Evolutionary conservation across 2,113 vertebrate species (phyloP).

Genomic region (Cebidichthys violaceus): DNA sequence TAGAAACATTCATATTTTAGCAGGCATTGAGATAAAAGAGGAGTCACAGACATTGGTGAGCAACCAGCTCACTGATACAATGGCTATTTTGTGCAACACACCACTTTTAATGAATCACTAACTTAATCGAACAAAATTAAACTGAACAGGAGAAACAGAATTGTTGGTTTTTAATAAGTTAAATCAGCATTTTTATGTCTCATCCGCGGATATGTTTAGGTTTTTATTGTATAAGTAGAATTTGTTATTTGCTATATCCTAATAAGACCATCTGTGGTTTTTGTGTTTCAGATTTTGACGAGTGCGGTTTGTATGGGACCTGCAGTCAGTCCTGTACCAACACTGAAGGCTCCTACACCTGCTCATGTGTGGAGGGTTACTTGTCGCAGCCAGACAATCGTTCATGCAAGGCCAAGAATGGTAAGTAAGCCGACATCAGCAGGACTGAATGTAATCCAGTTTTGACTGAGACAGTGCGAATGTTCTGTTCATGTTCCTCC

Average conservation of each 20-base stretch:
- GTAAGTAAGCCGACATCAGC: slow-evolving; percentile 71
- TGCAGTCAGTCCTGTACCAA: slow-evolving; percentile 97
- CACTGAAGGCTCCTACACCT: slow-evolving; percentile 89
- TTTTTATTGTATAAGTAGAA: neutral
- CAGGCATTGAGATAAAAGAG: neutral
- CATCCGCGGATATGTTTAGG: neutral
- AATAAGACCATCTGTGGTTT: slow-evolving; percentile 31
- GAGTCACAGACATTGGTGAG: slow-evolving; percentile 2
- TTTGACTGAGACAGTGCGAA: neutral
- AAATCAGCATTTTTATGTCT: neutral
- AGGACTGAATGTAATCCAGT: too few species aligned
- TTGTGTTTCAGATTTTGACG: slow-evolving; percentile 89
- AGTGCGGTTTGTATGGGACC: slow-evolving; percentile 92
- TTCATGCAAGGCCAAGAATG: slow-evolving; percentile 98
- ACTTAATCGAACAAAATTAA: neutral
- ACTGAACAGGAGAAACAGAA: neutral
- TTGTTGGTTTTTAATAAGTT: slow-evolving; percentile 1
- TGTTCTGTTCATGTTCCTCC: slow-evolving; percentile 10
- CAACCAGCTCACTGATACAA: neutral
- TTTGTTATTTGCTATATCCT: neutral
- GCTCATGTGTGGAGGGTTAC: slow-evolving; percentile 96
- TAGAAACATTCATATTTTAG: slow-evolving; percentile 6
- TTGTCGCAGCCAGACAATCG: slow-evolving; percentile 94
- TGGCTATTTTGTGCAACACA: slow-evolving; percentile 14
- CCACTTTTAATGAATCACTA: slow-evolving; percentile 4